A percentile compares a stretch with the other conserved stretches of the same genome.
phyloP scores from a whole-genome alignment of 1,140 invertebrate genomes.

The Pissodes strobi region DNA sequence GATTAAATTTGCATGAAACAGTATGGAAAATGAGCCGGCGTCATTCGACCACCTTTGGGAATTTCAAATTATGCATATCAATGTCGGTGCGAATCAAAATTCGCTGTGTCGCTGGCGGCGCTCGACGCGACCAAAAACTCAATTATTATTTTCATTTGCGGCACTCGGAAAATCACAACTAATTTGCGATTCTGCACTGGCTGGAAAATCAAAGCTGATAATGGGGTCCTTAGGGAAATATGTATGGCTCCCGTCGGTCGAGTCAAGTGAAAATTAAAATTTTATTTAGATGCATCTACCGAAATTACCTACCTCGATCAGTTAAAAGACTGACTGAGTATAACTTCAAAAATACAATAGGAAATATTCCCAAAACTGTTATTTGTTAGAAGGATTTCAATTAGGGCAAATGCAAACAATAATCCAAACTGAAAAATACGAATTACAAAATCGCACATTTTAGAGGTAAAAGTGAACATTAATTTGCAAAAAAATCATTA shows the following conservation, averaged over 20 bases:
- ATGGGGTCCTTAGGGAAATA: conserved; percentile 21
- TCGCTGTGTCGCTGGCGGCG: conserved; percentile 24
- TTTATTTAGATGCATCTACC: not conserved
- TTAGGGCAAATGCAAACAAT: no score
- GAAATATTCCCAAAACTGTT: no score
- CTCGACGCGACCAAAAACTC: conserved; percentile 32
- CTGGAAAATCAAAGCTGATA: conserved; percentile 35
- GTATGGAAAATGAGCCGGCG: conserved; percentile 17
- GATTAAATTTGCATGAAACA: conserved; percentile 28
- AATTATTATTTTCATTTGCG: conserved; percentile 36
- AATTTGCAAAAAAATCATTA: no score
- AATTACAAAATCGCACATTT: no score
- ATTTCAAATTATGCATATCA: conserved; percentile 34
- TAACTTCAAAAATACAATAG: no score
- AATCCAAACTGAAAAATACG: no score
- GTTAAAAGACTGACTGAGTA: no score
- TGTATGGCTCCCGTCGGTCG: conserved; percentile 8
- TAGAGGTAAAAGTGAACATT: no score
- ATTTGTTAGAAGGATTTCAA: no score
- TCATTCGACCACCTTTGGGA: conserved; percentile 26
- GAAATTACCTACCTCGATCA: no score
- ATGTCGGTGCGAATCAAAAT: conserved; percentile 34
- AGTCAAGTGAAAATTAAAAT: conserved; percentile 26
- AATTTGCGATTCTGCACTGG: conserved; percentile 26
- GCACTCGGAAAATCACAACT: conserved; percentile 32